Evolutionary conservation across 2,888 invertebrate genomes (phyloP).

Genomic region (Caenorhabditis macrosperma): DNA sequence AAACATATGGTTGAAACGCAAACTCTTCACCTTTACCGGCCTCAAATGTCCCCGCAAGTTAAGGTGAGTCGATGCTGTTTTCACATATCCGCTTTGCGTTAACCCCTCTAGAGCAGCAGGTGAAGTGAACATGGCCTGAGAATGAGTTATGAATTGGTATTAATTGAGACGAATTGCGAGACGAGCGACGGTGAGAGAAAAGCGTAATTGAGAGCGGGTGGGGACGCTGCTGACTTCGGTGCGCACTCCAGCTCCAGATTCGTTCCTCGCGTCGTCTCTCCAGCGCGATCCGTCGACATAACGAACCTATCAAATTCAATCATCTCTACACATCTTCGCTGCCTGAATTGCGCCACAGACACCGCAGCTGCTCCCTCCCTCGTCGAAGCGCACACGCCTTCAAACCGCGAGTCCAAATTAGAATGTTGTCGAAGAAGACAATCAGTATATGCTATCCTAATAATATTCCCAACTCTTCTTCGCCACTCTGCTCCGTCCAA

Average conservation of each 20-base stretch:
- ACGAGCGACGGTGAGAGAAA: not conserved
- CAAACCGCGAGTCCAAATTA: slow-evolving; percentile 14
- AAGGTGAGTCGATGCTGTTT: slow-evolving; percentile 14
- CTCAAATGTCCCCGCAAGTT: slow-evolving; percentile 28
- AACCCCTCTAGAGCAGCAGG: not conserved
- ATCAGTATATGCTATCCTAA: slow-evolving; percentile 33
- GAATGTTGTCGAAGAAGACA: slow-evolving; percentile 38
- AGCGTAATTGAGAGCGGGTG: not conserved
- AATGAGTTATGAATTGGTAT: slow-evolving; percentile 9
- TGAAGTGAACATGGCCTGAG: slow-evolving; percentile 1
- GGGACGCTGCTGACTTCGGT: not conserved
- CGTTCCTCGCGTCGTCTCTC: not conserved
- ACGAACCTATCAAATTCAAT: slow-evolving; percentile 61
- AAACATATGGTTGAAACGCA: slow-evolving; percentile 44
- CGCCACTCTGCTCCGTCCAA: slow-evolving; percentile 21
- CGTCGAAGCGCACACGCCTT: slow-evolving; percentile 2
- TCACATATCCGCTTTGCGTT: slow-evolving; percentile 25
- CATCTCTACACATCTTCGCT: slow-evolving; percentile 34
- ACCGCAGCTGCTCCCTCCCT: slow-evolving; percentile 49
- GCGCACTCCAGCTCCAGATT: not conserved
- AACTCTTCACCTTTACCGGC: slow-evolving; percentile 11
- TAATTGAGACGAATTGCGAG: slow-evolving; percentile 10
- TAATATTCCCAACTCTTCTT: slow-evolving; percentile 40
- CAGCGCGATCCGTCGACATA: slow-evolving; percentile 13
- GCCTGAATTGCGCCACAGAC: slow-evolving; percentile 35